A percentile compares a stretch with the other conserved stretches of the same genome.
phyloP scores from a whole-genome alignment of 2,797 vertebrate genomes.

The Columba guinea region DNA sequence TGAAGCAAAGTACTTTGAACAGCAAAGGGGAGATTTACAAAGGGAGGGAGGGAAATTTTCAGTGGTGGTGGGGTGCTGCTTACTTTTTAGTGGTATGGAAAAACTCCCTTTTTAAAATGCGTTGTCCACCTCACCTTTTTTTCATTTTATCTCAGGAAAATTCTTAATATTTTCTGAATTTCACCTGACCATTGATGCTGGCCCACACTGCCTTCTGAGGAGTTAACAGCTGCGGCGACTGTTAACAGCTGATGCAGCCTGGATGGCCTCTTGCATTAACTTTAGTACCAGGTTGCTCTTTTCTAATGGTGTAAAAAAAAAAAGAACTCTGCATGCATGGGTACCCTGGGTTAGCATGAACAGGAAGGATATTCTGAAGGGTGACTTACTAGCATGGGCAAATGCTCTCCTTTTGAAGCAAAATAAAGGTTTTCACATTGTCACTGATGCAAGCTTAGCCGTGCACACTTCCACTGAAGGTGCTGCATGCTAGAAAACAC shows the following conservation, averaged over 20 bases:
- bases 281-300: conserved; percentile 26
- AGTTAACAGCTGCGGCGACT: conserved; percentile 67
- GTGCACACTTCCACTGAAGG: not conserved
- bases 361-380: conserved; percentile 80
- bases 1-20: not conserved
- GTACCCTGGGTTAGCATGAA: conserved; percentile 77
- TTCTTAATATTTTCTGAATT: not conserved
- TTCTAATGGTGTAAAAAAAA: conserved; percentile 33
- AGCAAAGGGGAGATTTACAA: not conserved
- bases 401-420: conserved; percentile 36
- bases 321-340: conserved; percentile 77
- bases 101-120: not conserved
- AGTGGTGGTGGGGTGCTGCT: not conserved
- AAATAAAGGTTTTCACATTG: conserved; percentile 25
- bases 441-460: not conserved
- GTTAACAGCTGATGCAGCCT: conserved; percentile 69
- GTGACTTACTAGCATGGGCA: not conserved
- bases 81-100: not conserved
- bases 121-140: not conserved
- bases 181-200: conserved; percentile 36
- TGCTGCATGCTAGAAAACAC: conserved; percentile 43
- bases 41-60: not conserved
- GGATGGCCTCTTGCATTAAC: conserved; percentile 1
- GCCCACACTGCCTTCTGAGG: conserved; percentile 30
- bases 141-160: not conserved